Conservation (phyloP, 2,888 invertebrate species). For the Cryptocephalus moraei region DNA sequence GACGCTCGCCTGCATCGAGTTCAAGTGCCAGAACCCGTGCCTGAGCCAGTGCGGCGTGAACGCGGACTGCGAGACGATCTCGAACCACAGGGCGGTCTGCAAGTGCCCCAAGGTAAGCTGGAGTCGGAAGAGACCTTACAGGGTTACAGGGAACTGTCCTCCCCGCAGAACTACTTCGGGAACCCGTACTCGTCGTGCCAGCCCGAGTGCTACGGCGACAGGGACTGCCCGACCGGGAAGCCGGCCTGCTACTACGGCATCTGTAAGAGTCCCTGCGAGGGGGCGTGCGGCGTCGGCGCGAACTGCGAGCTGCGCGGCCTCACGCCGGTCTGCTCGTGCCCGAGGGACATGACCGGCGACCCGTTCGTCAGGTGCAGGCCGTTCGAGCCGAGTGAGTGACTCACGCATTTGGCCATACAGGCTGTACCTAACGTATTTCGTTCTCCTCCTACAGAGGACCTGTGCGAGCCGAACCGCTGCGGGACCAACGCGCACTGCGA, state of each 20-base stretch:
- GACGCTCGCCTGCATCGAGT: conserved; percentile 62
- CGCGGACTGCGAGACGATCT: conserved; percentile 66
- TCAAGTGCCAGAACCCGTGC: conserved; percentile 69
- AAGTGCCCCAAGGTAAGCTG: conserved; percentile 60
- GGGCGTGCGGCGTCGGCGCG: conserved; percentile 69
- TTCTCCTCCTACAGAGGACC: conserved; percentile 48
- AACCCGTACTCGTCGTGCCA: conserved; percentile 66
- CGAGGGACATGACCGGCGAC: conserved; percentile 78
- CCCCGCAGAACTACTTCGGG: conserved; percentile 50
- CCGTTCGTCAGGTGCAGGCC: conserved; percentile 74
- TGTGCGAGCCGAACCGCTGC: conserved; percentile 82
- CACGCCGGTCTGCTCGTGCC: conserved; percentile 79
- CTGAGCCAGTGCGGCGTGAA: conserved; percentile 59
- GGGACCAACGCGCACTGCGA: conserved; percentile 68
- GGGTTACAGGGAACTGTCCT: neutral
- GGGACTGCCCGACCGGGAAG: conserved; percentile 66
- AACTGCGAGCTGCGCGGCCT: conserved; percentile 69
- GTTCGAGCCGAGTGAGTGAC: conserved; percentile 64
- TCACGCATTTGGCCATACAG: too few relatives aligned
- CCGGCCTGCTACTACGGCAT: conserved; percentile 74
- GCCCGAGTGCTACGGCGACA: conserved; percentile 70
- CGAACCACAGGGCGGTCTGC: conserved; percentile 67
- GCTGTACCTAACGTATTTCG: too few relatives aligned
- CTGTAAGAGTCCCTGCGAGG: conserved; percentile 74
- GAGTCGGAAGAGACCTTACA: neutral